Conservation (phyloP, 2,797 vertebrate genomes). For the Carcharodon carcharias region DNA sequence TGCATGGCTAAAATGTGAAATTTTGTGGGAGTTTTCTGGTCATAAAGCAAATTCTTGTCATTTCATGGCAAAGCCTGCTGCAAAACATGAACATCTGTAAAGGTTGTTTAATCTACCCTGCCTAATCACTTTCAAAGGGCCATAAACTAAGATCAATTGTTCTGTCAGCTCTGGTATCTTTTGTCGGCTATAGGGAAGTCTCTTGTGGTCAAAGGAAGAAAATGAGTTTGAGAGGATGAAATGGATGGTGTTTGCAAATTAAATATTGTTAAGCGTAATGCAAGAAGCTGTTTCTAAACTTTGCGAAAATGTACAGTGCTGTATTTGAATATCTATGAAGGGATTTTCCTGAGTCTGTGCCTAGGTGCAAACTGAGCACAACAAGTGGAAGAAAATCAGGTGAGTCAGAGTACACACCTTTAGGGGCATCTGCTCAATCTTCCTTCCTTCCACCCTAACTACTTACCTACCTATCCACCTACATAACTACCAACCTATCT, state of each 20-base stretch:
- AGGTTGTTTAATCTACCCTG: neutral
- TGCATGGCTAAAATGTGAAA: neutral
- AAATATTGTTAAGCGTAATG: neutral
- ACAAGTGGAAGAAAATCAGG: neutral
- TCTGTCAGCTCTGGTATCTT: neutral
- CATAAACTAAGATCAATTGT: neutral
- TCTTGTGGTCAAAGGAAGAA: neutral
- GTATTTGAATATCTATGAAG: neutral
- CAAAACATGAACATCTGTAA: neutral
- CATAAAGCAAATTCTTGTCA: neutral
- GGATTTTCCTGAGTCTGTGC: neutral
- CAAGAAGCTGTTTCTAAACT: neutral
- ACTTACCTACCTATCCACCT: too few relatives aligned
- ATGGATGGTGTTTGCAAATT: neutral
- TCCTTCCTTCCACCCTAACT: neutral
- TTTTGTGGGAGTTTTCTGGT: neutral
- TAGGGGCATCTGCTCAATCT: neutral
- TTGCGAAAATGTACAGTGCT: neutral
- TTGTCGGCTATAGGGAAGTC: neutral
- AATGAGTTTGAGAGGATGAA: neutral
- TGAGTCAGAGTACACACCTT: neutral
- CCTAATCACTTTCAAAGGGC: neutral
- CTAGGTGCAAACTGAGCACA: neutral
- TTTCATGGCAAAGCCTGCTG: neutral
- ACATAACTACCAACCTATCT: too few relatives aligned